Conservation (phyloP, 2,797 vertebrate species). For the Manis crassicaudata region DNA sequence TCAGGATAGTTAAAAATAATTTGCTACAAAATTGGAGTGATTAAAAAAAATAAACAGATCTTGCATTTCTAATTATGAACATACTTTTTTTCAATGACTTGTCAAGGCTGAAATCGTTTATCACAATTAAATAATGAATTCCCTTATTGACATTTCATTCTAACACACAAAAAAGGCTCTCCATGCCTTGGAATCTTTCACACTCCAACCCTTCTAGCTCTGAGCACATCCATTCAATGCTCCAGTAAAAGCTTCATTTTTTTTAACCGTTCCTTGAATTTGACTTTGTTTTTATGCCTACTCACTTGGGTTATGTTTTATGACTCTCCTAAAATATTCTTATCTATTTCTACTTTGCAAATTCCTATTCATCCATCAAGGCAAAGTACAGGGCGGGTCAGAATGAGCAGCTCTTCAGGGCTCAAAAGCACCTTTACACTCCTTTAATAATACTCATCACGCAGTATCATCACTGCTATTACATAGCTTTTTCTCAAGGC, state of each 20-base stretch:
- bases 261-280: neutral
- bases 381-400: neutral
- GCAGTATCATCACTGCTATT: neutral
- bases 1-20: conserved; percentile 68
- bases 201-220: neutral
- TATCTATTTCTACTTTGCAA: neutral
- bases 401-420: neutral
- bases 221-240: neutral
- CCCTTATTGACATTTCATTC: conserved; percentile 25
- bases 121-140: conserved; percentile 38
- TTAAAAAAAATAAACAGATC: conserved; percentile 48
- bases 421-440: neutral
- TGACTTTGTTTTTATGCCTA: neutral
- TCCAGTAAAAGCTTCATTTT: neutral
- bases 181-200: neutral
- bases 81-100: conserved; percentile 36
- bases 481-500: neutral
- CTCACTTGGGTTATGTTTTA: neutral
- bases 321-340: neutral
- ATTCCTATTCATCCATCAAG: neutral
- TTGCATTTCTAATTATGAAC: conserved; percentile 53
- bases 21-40: conserved; percentile 56
- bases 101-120: conserved; percentile 31
- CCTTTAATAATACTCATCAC: neutral
- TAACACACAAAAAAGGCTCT: neutral